Evolutionary conservation across 2,797 vertebrate genomes (phyloP).

Genomic region (Syngnathus rostellatus): DNA sequence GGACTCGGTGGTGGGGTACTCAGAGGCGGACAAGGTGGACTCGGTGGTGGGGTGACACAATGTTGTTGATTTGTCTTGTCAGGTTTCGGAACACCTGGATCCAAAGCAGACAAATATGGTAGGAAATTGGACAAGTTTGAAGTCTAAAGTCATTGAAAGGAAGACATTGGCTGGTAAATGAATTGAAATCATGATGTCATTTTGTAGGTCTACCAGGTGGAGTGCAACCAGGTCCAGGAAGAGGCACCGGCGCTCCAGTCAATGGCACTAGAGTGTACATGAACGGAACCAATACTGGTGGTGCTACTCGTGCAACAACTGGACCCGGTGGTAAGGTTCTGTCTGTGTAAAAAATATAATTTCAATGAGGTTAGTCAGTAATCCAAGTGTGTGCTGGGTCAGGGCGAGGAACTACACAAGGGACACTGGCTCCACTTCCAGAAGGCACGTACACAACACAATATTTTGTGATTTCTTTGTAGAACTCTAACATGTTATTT

Average conservation of each 20-base stretch:
- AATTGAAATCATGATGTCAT: neutral
- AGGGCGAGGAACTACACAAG: conserved; percentile 35
- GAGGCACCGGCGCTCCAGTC: conserved; percentile 19
- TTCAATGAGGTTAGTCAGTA: neutral
- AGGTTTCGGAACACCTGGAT: conserved; percentile 57
- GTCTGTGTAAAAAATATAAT: conserved; percentile 1
- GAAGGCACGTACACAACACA: conserved; percentile 27
- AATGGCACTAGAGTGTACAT: conserved; percentile 27
- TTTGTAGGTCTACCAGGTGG: conserved; percentile 39
- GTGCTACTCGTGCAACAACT: conserved; percentile 20
- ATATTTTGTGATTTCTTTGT: neutral
- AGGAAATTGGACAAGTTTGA: neutral
- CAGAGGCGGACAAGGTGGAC: too few species aligned
- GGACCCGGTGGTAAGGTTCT: conserved; percentile 36
- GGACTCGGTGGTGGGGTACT: too few species aligned
- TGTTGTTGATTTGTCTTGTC: conserved; percentile 16
- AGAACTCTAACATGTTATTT: neutral
- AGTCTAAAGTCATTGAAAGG: neutral
- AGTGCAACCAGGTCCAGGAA: conserved; percentile 34
- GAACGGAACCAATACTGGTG: conserved; percentile 16
- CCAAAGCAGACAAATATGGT: conserved; percentile 58
- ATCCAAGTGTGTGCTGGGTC: conserved; percentile 15
- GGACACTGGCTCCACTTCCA: conserved; percentile 35
- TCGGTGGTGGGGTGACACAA: neutral
- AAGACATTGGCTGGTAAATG: neutral